A percentile compares a stretch with the other conserved stretches of the same genome.
These are phyloP conservation scores for Neelides sp. DNA, from an alignment of 1,140 invertebrate species.

Conservation along the genomic window DNA sequence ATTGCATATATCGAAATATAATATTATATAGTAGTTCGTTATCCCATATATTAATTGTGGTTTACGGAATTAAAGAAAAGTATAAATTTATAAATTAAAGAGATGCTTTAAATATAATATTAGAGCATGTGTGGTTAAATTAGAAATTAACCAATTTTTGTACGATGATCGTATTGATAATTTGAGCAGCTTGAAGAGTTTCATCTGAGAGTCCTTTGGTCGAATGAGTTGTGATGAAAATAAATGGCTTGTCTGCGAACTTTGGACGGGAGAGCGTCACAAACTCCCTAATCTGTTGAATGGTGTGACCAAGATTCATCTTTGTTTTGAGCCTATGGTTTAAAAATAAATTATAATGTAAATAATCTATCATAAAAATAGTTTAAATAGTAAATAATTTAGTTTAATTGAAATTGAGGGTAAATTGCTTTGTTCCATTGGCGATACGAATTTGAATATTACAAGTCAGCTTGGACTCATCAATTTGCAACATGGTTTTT, in stretches of 20 bases:
- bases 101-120: too few species aligned
- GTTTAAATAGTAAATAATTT: not conserved
- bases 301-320: slow-evolving; percentile 25
- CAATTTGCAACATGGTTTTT: slow-evolving; percentile 49
- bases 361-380: not conserved
- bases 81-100: too few species aligned
- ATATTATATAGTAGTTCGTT: too few species aligned
- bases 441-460: slow-evolving; percentile 80
- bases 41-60: too few species aligned
- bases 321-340: slow-evolving; percentile 1
- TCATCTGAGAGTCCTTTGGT: slow-evolving; percentile 67
- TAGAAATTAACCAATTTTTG: too few species aligned
- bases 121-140: too few species aligned
- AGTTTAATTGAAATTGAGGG: not conserved
- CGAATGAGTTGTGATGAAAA: slow-evolving; percentile 73
- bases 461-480: slow-evolving; percentile 56
- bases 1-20: too few species aligned
- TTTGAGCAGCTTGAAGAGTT: slow-evolving; percentile 55
- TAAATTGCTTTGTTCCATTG: slow-evolving; percentile 52
- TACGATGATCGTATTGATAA: slow-evolving; percentile 75
- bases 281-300: slow-evolving; percentile 36
- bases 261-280: slow-evolving; percentile 50
- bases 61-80: too few species aligned
- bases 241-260: slow-evolving; percentile 58
- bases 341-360: not conserved